These are phyloP conservation scores for Tiliqua scincoides DNA, from an alignment of 2,113 vertebrate species.

Conservation along the genomic window DNA sequence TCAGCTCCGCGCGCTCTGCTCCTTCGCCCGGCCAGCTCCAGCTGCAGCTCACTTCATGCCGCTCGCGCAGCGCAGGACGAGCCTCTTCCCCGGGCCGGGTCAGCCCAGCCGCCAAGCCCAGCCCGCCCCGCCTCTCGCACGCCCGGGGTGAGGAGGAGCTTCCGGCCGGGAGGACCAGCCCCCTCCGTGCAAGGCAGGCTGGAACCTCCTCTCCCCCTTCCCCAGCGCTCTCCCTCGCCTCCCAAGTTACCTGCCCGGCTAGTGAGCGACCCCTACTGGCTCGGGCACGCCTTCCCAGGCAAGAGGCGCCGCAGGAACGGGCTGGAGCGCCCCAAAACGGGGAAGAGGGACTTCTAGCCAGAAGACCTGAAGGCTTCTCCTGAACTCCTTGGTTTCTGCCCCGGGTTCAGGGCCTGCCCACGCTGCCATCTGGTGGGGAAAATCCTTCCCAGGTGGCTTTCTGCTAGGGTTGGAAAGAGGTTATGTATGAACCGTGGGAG, in stretches of 20 bases:
- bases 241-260: not conserved
- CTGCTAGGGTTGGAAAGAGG: not conserved
- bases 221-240: not conserved
- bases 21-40: slow-evolving; percentile 32
- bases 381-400: not conserved
- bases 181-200: not conserved
- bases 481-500: not conserved
- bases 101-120: not conserved
- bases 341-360: no score
- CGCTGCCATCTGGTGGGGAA: not conserved
- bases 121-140: slow-evolving; percentile 36
- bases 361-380: not conserved
- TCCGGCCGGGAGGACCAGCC: slow-evolving; percentile 24
- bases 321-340: no score
- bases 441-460: not conserved
- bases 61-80: not conserved
- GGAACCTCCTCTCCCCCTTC: not conserved
- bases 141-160: slow-evolving; percentile 29
- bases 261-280: not conserved
- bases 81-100: not conserved
- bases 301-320: not conserved
- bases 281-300: not conserved
- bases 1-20: slow-evolving; percentile 14
- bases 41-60: slow-evolving; percentile 44
- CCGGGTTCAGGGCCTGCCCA: no score